Conservation (phyloP, 2,888 invertebrate species). For the Cantharis rustica region DNA sequence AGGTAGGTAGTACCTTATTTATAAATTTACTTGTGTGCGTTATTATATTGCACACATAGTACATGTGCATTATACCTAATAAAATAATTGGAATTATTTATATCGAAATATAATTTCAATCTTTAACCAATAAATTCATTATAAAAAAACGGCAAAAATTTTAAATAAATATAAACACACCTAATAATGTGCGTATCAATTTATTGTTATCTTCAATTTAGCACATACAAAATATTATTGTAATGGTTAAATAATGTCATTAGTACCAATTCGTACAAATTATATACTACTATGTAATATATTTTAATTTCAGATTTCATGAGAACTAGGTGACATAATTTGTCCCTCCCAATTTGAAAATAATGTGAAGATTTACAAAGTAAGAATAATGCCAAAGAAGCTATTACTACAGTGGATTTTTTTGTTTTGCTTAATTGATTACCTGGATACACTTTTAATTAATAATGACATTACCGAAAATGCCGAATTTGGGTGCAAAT, state of each 20-base stretch:
- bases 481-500: conserved; percentile 47
- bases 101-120: not conserved
- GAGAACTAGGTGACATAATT: not conserved
- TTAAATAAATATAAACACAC: not conserved
- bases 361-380: not conserved
- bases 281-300: not conserved
- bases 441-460: not conserved
- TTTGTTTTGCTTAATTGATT: not conserved
- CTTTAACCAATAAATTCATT: not conserved
- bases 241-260: not conserved
- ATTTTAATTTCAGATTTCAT: not conserved
- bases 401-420: not conserved
- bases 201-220: not conserved
- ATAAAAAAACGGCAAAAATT: not conserved
- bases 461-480: conserved; percentile 42
- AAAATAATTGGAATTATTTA: not conserved
- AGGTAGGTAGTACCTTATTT: not conserved
- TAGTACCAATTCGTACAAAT: not conserved
- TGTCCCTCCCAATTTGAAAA: not conserved
- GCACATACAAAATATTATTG: not conserved
- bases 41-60: too few relatives aligned
- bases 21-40: not conserved
- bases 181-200: not conserved
- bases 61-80: not conserved
- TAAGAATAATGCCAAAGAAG: conserved; percentile 4